Evolutionary conservation across 1,140 invertebrate species (phyloP), one percentile per base, ranked within the genome.

Genomic region (Theocolax elegans): DNA sequence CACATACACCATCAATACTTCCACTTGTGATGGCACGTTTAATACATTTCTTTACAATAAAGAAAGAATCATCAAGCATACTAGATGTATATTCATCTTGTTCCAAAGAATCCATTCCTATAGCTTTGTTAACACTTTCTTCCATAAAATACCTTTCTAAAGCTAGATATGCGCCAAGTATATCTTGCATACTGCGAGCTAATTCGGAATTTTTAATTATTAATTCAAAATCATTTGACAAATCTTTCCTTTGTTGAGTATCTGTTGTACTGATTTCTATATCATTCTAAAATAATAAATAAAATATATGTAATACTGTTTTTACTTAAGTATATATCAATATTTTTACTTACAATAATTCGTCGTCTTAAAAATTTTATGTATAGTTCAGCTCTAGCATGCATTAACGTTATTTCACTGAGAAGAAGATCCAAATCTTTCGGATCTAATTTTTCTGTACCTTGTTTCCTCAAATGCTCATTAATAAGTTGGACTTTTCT

Each of bases 31-130:
- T 89, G 17, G 95, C 92, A 67, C 97, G 91, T 77, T 94, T 91
- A 38, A 99, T 93, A 79, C 95, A 97, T 87, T 99, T 99, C 75
- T 96, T 94, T 0, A 99, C 91, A 72, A 99, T 97, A 81, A 97
- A 99, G 84, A 99, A 99, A 3, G 98, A 92, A 87, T 99, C 97
- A 85, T 99, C 98, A 0, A 99, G 92, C 87, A 99, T 92, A 75
- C 94, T 97, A 0, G 97, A 97, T 3, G 92, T 95, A 68, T 93
- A 88, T 54, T 92, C 90, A 27, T 91, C 91, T 58, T 86, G 81
- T 71, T 92, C 91, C 40, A 92, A 83, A 0, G 87, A 87, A 78
- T 99, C 96, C 89, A 99, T 91, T 67, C 91, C 90, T 46, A 99
- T 90, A 21, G 97, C 97, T 85, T 99, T 99, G 31, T 92, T 89